These are phyloP conservation scores for Cossypha heuglini DNA, from an alignment of 2,797 vertebrate genomes.

Conservation along the genomic window DNA sequence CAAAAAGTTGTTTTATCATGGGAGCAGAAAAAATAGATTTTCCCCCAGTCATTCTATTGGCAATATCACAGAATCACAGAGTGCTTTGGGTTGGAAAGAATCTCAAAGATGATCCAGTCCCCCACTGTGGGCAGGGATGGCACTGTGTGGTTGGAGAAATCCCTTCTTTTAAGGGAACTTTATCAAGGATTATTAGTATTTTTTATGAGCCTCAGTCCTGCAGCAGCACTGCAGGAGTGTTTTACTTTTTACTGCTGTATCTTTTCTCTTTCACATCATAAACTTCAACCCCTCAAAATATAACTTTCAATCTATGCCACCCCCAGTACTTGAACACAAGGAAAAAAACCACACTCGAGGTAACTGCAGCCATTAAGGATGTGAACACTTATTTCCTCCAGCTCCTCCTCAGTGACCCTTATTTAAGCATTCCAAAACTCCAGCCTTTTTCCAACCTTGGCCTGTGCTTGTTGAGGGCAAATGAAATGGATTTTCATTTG, in stretches of 20 bases:
- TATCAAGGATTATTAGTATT: background rate
- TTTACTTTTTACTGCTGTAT: background rate
- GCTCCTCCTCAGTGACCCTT: background rate
- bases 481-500: background rate
- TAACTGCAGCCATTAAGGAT: background rate
- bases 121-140: background rate
- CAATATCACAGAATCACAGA: background rate
- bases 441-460: background rate
- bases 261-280: background rate
- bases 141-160: background rate
- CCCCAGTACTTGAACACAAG: background rate
- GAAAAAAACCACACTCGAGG: background rate
- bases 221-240: background rate
- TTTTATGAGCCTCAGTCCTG: background rate
- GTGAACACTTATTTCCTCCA: background rate
- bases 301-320: background rate
- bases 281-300: background rate
- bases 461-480: background rate
- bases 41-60: fast-evolving
- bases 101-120: background rate
- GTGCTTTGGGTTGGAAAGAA: background rate
- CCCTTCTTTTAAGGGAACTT: background rate
- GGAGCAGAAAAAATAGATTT: background rate
- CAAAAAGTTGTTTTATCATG: fast-evolving
- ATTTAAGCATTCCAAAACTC: background rate